Evolutionary conservation across 1,140 invertebrate species (phyloP).

Genomic region (Tetraneura akinire): DNA sequence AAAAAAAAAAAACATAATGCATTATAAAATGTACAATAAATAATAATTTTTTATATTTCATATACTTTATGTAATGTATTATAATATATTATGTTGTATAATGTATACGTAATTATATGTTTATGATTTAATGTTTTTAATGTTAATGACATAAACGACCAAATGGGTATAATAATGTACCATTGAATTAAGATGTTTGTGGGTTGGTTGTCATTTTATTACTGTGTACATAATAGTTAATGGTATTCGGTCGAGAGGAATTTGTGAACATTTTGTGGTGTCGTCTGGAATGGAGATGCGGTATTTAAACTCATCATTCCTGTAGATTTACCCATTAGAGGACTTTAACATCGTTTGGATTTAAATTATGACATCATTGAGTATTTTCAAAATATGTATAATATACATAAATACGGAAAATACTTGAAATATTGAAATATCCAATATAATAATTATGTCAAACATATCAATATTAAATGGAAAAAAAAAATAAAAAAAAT

Average conservation of each 20-base stretch:
- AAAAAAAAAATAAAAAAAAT: no score
- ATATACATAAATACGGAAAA: no score
- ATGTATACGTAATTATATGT: no score
- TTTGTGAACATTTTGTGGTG: conserved; percentile 38
- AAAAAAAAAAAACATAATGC: no score
- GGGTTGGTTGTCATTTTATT: conserved; percentile 12
- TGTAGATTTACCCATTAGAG: conserved; percentile 25
- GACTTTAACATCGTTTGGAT: background rate
- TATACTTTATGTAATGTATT: no score
- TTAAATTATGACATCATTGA: conserved; percentile 3
- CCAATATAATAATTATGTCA: no score
- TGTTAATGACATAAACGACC: background rate
- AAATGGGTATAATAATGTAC: conserved; percentile 1
- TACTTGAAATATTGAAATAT: no score
- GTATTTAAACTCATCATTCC: conserved; percentile 31
- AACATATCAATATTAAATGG: no score
- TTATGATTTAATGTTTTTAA: no score
- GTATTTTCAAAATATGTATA: background rate
- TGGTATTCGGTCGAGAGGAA: conserved; percentile 30
- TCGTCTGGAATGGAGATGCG: conserved; percentile 36
- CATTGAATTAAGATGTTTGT: conserved; percentile 19
- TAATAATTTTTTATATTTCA: no score
- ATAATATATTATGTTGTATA: no score
- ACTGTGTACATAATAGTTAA: conserved; percentile 28
- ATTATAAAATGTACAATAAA: no score